Percentiles rank a stretch among this genome's conserved stretches.
phyloP scores from a whole-genome alignment of 2,888 invertebrate genomes.

The Athrips mouffetella region DNA sequence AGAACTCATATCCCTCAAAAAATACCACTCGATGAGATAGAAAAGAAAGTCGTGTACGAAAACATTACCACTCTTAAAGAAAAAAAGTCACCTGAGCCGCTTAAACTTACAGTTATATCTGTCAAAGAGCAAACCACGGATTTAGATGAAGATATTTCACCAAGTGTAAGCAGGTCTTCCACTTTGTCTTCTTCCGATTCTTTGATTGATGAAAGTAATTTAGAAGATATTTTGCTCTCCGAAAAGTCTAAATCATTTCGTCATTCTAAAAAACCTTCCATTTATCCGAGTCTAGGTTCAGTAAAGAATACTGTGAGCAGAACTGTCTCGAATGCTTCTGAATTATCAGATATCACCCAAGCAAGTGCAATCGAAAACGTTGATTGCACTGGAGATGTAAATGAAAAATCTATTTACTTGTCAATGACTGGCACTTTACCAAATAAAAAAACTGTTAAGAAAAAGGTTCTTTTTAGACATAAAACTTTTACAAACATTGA shows the following conservation, averaged over 20 bases:
- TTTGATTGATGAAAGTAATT: constrained; percentile 65
- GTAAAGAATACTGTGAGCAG: constrained; percentile 44
- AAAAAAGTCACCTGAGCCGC: constrained; percentile 48
- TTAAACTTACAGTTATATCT: constrained; percentile 45
- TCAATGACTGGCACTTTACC: constrained; percentile 69
- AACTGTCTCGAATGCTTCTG: constrained; percentile 57
- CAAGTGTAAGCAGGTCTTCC: constrained; percentile 53
- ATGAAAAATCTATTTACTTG: constrained; percentile 51
- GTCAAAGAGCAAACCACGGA: constrained; percentile 33
- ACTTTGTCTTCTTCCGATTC: constrained; percentile 66
- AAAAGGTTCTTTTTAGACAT: constrained; percentile 67
- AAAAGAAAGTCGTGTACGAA: constrained; percentile 55
- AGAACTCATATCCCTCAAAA: constrained; percentile 56
- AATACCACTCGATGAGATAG: constrained; percentile 34
- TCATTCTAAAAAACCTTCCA: constrained; percentile 40
- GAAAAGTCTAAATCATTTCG: constrained; percentile 70
- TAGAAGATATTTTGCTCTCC: constrained; percentile 69
- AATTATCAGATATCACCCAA: constrained; percentile 57
- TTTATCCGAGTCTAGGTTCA: constrained; percentile 34
- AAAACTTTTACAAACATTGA: constrained; percentile 73
- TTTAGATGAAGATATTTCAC: constrained; percentile 35
- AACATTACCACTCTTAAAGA: constrained; percentile 49
- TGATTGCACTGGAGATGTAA: constrained; percentile 56
- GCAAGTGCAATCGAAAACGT: constrained; percentile 71
- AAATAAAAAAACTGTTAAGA: constrained; percentile 52